Percentiles rank a stretch among this genome's conserved stretches.
These are phyloP conservation scores for Heliconius charithonia DNA, from an alignment of 2,888 invertebrate species.

Conservation along the genomic window DNA sequence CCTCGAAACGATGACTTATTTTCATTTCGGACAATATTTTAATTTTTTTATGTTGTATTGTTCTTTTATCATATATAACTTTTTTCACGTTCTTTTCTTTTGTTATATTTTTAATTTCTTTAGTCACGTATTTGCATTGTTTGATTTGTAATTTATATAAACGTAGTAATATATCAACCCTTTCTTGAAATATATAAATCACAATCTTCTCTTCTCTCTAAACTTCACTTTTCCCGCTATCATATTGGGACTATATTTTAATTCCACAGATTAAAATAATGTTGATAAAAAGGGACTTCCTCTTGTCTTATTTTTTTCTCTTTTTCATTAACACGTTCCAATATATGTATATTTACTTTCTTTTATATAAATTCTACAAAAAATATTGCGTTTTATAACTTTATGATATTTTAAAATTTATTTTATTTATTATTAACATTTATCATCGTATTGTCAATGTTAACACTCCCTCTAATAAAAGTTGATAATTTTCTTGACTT, in stretches of 20 bases:
- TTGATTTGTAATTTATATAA: too few species aligned
- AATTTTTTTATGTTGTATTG: too few species aligned
- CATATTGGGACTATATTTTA: neutral
- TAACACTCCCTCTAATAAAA: neutral
- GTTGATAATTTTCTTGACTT: neutral
- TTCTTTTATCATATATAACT: too few species aligned
- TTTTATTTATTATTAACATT: neutral
- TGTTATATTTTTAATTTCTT: too few species aligned
- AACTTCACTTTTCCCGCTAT: neutral
- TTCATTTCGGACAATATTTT: too few species aligned
- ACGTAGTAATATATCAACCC: too few species aligned
- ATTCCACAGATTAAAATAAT: neutral
- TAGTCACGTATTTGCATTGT: too few species aligned
- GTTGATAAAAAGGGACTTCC: neutral
- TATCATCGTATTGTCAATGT: neutral
- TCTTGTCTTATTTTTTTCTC: neutral
- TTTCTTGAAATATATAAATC: too few species aligned
- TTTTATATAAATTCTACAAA: neutral
- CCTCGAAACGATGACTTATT: too few species aligned
- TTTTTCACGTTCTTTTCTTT: too few species aligned
- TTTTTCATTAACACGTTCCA: neutral
- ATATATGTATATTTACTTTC: neutral
- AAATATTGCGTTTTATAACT: neutral
- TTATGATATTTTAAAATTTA: neutral
- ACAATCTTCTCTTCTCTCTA: too few species aligned